Percentiles rank a stretch among this genome's conserved stretches.
Evolutionary conservation across 2,888 invertebrate genomes (phyloP).

Genomic region (Tipula vernalis): DNA sequence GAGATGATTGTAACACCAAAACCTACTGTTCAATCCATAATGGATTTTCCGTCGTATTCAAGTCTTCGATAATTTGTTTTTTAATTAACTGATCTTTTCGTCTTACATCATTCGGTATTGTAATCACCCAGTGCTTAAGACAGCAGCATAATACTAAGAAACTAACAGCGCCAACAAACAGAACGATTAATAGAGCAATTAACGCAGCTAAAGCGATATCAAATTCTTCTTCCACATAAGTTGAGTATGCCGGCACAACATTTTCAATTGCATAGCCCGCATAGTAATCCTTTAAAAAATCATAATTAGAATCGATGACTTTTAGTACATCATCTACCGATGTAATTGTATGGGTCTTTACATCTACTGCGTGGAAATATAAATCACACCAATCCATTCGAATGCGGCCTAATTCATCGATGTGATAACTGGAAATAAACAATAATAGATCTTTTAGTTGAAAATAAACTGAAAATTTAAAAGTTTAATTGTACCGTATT

Average conservation of each 20-base stretch:
- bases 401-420: slow-evolving; percentile 41
- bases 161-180: slow-evolving; percentile 75
- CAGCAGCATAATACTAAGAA: slow-evolving; percentile 81
- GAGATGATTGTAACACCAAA: slow-evolving; percentile 5
- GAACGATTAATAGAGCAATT: slow-evolving; percentile 70
- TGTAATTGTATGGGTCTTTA: slow-evolving; percentile 55
- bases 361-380: slow-evolving; percentile 72
- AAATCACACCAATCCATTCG: slow-evolving; percentile 63
- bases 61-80: slow-evolving; percentile 69
- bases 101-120: slow-evolving; percentile 67
- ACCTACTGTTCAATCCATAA: slow-evolving; percentile 82
- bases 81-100: slow-evolving; percentile 74
- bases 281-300: slow-evolving; percentile 61
- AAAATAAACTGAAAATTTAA: not conserved
- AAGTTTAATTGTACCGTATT: slow-evolving; percentile 35
- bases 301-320: slow-evolving; percentile 73
- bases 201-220: slow-evolving; percentile 77
- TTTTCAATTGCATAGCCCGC: slow-evolving; percentile 62
- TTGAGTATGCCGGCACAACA: slow-evolving; percentile 55
- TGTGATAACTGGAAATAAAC: slow-evolving; percentile 40
- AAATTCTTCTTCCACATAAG: slow-evolving; percentile 58
- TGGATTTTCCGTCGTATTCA: slow-evolving; percentile 84
- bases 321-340: slow-evolving; percentile 68
- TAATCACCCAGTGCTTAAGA: slow-evolving; percentile 73
- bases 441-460: not conserved